Evolutionary conservation across 1,140 invertebrate species (phyloP), one percentile per base, ranked within the genome.

Genomic region (Teleopsis dalmanni): DNA sequence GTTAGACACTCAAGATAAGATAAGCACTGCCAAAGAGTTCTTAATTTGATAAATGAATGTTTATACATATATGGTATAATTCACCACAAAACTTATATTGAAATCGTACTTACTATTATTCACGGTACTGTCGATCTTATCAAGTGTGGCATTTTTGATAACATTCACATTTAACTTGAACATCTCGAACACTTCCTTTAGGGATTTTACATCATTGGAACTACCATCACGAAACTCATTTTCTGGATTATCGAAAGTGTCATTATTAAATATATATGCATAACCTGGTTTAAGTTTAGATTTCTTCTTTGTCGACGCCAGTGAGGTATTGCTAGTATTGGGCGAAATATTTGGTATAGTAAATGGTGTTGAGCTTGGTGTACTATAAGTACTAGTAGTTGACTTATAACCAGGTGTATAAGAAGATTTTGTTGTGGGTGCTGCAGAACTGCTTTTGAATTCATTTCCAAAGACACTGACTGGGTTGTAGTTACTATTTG

Each of bases 251-350:
- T 60, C 55, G 23, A 68, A 69, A 4, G 54, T 52, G 29, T 66
- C 65, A 18, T 65, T 51, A 36, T 69, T 64, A 14, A 69, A 64
- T 21, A 69, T 60, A 10, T 62, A 48, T 0, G 63, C 65, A 7
- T 55, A 51, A 6, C 65, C 65, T 7, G 65, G 57, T 45, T 60
- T 63, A 4, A 64, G 42, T 10, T 57, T 57, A 7, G 42, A 35
- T 16, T 49, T 50, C 10, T 13, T 27, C 21, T 26, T 9, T 3
- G 9, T 22, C 10, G n/a, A 1, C 25, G 33, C 19, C n/a, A 13
- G 22, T 9, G n/a, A 16, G 13, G 37, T 40, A 1, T n/a, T 42
- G 23, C 25, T 40, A 13, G 8, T 25, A 41, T 9, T 26, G 6
- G 34, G 9, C 26, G 36, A 11, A n/a, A 21, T 22, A 4, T 14